Conservation (phyloP, 2,113 vertebrate genomes). For the Percina caprodes region DNA sequence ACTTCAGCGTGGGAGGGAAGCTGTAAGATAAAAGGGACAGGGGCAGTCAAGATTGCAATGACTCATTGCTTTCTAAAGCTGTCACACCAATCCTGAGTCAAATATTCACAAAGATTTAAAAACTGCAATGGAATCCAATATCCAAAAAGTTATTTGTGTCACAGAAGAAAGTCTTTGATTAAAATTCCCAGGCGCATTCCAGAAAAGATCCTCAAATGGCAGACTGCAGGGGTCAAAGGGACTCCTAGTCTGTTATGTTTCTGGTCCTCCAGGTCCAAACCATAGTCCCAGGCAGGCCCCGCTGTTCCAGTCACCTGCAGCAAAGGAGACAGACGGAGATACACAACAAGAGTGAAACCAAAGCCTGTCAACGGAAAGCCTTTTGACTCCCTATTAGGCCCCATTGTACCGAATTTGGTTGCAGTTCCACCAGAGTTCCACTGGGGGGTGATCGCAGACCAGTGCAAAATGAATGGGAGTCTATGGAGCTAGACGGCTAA, state of each 20-base stretch:
- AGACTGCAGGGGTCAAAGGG: background rate
- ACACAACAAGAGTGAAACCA: too few relatives aligned
- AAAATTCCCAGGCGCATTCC: background rate
- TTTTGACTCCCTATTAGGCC: too few relatives aligned
- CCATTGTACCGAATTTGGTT: too few relatives aligned
- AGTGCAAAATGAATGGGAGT: too few relatives aligned
- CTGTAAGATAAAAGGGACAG: background rate
- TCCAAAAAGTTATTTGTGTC: background rate
- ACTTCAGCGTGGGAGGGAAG: background rate
- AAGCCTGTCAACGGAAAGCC: too few relatives aligned
- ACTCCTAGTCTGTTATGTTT: background rate
- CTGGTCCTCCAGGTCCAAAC: background rate
- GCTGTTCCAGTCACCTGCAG: conserved; percentile 12
- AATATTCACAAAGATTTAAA: background rate
- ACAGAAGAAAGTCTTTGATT: conserved; percentile 2
- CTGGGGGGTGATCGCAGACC: too few relatives aligned
- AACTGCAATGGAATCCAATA: background rate
- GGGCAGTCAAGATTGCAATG: background rate
- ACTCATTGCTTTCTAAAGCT: background rate
- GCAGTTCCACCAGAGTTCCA: too few relatives aligned
- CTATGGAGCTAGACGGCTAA: too few relatives aligned
- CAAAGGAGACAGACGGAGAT: background rate
- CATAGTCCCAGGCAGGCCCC: background rate
- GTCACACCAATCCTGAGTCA: background rate
- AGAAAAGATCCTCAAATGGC: background rate